Evolutionary conservation across 1,140 invertebrate species (phyloP).

Genomic region (Geopemphigus sp.): DNA sequence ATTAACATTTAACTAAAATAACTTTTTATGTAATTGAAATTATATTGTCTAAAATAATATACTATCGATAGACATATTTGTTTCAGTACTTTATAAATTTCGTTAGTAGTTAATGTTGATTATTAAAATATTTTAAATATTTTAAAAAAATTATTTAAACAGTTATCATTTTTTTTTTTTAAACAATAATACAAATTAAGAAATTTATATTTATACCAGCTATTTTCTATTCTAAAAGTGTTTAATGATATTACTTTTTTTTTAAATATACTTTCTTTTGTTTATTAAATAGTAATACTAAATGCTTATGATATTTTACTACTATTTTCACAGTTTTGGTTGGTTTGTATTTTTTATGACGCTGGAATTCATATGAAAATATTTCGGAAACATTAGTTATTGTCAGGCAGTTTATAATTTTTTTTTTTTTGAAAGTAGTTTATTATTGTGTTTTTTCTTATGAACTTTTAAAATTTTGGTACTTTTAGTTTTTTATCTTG

Average conservation of each 20-base stretch:
- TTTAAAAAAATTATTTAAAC: not conserved
- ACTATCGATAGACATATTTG: not conserved
- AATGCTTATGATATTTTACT: too few species aligned
- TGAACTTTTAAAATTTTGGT: not conserved
- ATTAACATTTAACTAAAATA: not conserved
- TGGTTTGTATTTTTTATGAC: not conserved
- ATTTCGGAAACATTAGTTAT: not conserved
- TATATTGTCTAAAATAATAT: not conserved
- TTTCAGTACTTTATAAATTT: not conserved
- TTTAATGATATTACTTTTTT: constrained; percentile 14
- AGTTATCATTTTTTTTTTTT: not conserved
- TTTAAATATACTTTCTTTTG: constrained; percentile 15
- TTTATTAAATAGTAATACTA: constrained; percentile 4
- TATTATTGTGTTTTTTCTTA: not conserved
- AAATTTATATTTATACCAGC: not conserved
- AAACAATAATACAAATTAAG: not conserved
- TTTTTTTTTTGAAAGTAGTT: not conserved
- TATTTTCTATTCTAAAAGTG: not conserved
- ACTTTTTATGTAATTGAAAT: not conserved
- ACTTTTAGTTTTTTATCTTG: not conserved
- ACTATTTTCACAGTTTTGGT: constrained; percentile 13
- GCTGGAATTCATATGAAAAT: not conserved
- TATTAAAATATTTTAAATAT: not conserved
- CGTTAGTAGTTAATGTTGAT: not conserved
- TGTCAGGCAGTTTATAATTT: not conserved